Conservation (phyloP, 2,113 vertebrate species). For the Gadus macrocephalus region DNA sequence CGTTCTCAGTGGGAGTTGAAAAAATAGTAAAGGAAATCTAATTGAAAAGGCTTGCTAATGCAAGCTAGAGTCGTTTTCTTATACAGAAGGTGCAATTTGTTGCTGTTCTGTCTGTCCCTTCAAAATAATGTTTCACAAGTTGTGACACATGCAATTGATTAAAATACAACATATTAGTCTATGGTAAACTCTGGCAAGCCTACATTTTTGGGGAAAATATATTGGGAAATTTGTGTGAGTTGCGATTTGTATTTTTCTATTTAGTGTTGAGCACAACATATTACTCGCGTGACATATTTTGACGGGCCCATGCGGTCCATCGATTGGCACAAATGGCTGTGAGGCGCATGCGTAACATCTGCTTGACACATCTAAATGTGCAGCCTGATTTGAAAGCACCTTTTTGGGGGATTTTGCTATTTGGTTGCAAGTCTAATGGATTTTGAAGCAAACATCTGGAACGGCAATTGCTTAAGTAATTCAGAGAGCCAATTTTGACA, state of each 20-base stretch:
- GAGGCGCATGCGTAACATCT: conserved; percentile 55
- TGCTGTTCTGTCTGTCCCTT: too few relatives aligned
- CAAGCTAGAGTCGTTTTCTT: too few relatives aligned
- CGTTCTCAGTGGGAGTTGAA: too few relatives aligned
- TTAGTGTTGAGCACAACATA: conserved; percentile 41
- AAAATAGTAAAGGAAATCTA: too few relatives aligned
- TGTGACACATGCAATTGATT: too few relatives aligned
- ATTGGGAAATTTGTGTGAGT: too few relatives aligned
- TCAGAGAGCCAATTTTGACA: conserved; percentile 26
- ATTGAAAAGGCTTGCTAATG: too few relatives aligned
- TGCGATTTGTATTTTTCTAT: background rate
- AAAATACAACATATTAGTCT: too few relatives aligned
- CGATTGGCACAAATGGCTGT: conserved; percentile 51
- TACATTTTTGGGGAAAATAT: too few relatives aligned
- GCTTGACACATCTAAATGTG: conserved; percentile 50
- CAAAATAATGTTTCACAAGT: too few relatives aligned
- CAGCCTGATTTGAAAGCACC: conserved; percentile 35
- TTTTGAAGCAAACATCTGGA: conserved; percentile 34
- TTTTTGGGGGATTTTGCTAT: conserved; percentile 37
- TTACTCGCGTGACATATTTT: conserved; percentile 37
- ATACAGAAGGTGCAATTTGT: too few relatives aligned
- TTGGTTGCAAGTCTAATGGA: conserved; percentile 21
- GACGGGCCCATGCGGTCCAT: conserved; percentile 50
- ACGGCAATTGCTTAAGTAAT: conserved; percentile 20
- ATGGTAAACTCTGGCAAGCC: too few relatives aligned